Evolutionary conservation across 2,888 invertebrate species (phyloP).

Genomic region (Drosophila seclusa): DNA sequence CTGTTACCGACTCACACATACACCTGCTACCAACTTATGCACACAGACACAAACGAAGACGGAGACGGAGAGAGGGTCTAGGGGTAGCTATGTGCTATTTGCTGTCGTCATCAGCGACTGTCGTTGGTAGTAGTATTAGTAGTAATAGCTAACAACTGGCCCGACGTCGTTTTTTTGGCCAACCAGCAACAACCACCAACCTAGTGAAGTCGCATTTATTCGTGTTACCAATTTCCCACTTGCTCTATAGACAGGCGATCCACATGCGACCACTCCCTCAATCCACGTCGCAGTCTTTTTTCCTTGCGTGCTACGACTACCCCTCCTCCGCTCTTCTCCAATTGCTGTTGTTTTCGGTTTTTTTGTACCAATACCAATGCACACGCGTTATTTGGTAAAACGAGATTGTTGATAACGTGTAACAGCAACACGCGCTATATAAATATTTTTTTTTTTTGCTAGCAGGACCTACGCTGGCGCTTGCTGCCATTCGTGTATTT

Average conservation of each 20-base stretch:
- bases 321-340: constrained; percentile 7
- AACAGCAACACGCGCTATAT: constrained; percentile 54
- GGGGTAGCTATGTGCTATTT: constrained; percentile 50
- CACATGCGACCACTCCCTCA: constrained; percentile 71
- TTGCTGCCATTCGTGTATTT: constrained; percentile 28
- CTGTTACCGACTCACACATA: constrained; percentile 47
- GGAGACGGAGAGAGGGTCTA: constrained; percentile 28
- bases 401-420: constrained; percentile 81
- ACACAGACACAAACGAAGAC: constrained; percentile 8
- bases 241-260: constrained; percentile 49
- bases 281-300: constrained; percentile 55
- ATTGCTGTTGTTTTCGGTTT: constrained; percentile 20
- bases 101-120: constrained; percentile 51
- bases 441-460: constrained; percentile 37
- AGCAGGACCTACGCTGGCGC: constrained; percentile 23
- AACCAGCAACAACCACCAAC: constrained; percentile 75
- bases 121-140: constrained; percentile 20
- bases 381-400: constrained; percentile 75
- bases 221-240: constrained; percentile 68
- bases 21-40: constrained; percentile 39
- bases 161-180: constrained; percentile 60
- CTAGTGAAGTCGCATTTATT: constrained; percentile 21
- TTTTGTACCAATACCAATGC: constrained; percentile 45
- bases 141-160: constrained; percentile 42
- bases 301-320: constrained; percentile 55